phyloP scores from a whole-genome alignment of 2,113 vertebrate genomes.

The Nycticorax nycticorax region DNA sequence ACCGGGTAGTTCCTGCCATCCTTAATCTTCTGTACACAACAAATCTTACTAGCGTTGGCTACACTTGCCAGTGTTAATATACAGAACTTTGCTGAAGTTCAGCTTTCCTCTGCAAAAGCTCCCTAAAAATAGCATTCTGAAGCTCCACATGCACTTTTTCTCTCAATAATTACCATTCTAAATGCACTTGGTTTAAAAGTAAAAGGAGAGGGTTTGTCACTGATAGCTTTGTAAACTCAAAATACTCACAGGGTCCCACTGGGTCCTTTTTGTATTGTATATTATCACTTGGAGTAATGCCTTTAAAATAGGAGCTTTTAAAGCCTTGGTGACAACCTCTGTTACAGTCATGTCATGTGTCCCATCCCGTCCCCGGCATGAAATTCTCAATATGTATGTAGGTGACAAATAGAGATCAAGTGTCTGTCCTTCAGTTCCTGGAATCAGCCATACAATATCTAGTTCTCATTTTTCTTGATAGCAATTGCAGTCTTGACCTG shows the following conservation, averaged over 20 bases:
- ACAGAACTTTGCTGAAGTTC: neutral
- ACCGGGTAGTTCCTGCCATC: neutral
- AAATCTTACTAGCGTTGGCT: neutral
- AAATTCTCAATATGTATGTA: neutral
- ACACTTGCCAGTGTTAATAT: neutral
- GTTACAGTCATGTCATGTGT: neutral
- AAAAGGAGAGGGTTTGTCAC: neutral
- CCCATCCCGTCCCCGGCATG: accelerated
- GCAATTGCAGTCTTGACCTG: neutral
- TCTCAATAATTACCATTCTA: neutral
- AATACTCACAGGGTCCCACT: neutral
- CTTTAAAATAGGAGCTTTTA: neutral
- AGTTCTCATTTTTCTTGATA: neutral
- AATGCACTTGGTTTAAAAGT: neutral
- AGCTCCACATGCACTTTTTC: neutral
- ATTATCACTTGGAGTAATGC: neutral
- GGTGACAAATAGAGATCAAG: neutral
- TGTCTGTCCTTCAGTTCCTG: neutral
- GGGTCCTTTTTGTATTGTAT: neutral
- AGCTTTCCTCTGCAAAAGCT: neutral
- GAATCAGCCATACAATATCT: neutral
- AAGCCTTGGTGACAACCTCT: neutral
- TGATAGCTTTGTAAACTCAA: neutral
- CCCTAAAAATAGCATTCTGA: neutral
- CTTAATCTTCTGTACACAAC: neutral